phyloP scores from a whole-genome alignment of 53 echinoderm and acorn worm species.

The Mesocentrotus franciscanus region DNA sequence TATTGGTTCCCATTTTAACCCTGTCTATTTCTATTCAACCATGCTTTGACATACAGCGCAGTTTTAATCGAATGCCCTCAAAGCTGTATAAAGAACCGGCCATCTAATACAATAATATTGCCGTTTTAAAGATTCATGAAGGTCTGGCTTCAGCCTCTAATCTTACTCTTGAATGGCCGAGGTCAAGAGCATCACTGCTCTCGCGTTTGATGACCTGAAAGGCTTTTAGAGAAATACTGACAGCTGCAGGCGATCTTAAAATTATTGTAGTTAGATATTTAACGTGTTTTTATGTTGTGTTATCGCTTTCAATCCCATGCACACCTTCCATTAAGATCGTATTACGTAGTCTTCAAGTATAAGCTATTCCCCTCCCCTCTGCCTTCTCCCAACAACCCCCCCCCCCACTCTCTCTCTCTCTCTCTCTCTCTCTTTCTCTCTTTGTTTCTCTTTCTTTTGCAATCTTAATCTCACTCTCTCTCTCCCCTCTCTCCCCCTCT shows the following conservation, averaged over 20 bases:
- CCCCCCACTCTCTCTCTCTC: not conserved
- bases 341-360: not conserved
- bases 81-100: not conserved
- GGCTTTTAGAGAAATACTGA: not conserved
- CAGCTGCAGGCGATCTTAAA: not conserved
- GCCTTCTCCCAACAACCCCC: not conserved
- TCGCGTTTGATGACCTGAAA: not conserved
- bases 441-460: not conserved
- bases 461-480: not conserved
- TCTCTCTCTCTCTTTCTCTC: not conserved
- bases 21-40: not conserved
- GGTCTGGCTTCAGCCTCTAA: not conserved
- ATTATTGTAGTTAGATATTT: not conserved
- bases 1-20: not conserved
- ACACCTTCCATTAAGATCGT: not conserved
- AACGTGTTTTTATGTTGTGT: not conserved
- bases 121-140: not conserved
- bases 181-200: slow-evolving; percentile 3
- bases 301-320: not conserved
- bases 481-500: not conserved
- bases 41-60: not conserved
- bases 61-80: not conserved
- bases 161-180: not conserved
- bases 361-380: not conserved
- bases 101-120: not conserved